These are phyloP conservation scores for Dryobota labecula DNA, from an alignment of 2,888 invertebrate genomes.

Conservation along the genomic window DNA sequence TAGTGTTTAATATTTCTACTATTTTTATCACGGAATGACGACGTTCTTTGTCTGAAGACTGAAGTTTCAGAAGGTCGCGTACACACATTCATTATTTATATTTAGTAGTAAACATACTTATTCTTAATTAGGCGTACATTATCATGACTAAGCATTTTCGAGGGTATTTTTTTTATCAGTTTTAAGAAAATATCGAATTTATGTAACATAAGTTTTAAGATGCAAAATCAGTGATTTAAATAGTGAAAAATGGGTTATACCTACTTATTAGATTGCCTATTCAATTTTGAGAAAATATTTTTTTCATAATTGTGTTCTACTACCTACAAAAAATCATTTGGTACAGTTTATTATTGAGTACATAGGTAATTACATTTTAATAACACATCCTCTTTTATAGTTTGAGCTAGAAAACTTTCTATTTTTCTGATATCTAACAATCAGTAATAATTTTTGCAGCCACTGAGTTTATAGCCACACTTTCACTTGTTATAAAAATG, in stretches of 20 bases:
- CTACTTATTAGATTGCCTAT: background rate
- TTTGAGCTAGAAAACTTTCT: constrained; percentile 32
- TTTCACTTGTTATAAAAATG: constrained; percentile 46
- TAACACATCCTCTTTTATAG: background rate
- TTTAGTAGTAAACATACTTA: constrained; percentile 32
- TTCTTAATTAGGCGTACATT: constrained; percentile 39
- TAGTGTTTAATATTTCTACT: constrained; percentile 69
- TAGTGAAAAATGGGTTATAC: background rate
- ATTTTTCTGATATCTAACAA: constrained; percentile 22
- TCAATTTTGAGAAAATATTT: background rate
- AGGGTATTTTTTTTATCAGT: constrained; percentile 20
- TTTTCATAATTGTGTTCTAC: background rate
- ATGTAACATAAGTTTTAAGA: constrained; percentile 7
- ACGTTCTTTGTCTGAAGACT: constrained; percentile 52
- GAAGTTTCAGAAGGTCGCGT: constrained; percentile 59
- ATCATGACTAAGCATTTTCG: constrained; percentile 54
- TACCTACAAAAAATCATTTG: background rate
- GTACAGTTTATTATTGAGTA: background rate
- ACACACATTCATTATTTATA: constrained; percentile 49
- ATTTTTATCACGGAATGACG: constrained; percentile 70
- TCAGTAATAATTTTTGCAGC: constrained; percentile 16
- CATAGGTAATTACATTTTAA: background rate
- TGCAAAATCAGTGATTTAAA: background rate
- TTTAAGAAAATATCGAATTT: background rate
- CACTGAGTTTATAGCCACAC: constrained; percentile 31